Evolutionary conservation across 2,113 vertebrate species (phyloP), one percentile per base, ranked within the genome.

Genomic region (Microcebus tavaratra): DNA sequence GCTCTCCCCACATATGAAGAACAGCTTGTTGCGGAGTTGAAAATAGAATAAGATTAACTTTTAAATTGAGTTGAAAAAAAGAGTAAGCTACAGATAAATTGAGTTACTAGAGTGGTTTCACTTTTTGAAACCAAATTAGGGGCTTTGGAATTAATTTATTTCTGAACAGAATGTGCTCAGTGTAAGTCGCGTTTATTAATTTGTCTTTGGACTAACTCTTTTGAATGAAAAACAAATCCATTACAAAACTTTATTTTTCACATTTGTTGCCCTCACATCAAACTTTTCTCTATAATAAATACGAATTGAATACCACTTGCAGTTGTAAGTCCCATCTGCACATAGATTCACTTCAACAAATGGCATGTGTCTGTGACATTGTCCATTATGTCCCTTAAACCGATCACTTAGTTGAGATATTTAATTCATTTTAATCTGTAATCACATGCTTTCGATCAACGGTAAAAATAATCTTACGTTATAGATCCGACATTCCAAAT

Each of bases 61-160:
- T 97, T 91, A 97, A 96, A 94, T 61, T 95, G 55, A 96, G 29
- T 92, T 94, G 76, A 78, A 92, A 87, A 87, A 96, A 63, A 92
- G 79, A 76, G 48, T 92, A 95, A 91, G 42, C 95, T 92, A 57
- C 73, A 53, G 57, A 92, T 93, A 94, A 97, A 96, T 96, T 96
- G 88, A 95, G 63, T 97, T 97, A 97, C 29, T 48, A 86, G 39
- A 84, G 34, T 94, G 39, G 67, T 95, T 97, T 96, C 65, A 94
- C 91, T 94, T 97, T 97, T 91, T 72, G 79, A 96, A 97, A 96
- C 82, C 78, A 79, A 96, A 97, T 96, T 95, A 97, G 86, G 53
- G 34, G 25, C 53, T 90, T 94, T 94, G 75, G 91, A 98, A 97
- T 96, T 98, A 96, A 97, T 96, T 97, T 91, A 79, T 53, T 95